These are phyloP conservation scores for Solenodon paradoxus DNA, from an alignment of 2,113 vertebrate species.

Conservation along the genomic window DNA sequence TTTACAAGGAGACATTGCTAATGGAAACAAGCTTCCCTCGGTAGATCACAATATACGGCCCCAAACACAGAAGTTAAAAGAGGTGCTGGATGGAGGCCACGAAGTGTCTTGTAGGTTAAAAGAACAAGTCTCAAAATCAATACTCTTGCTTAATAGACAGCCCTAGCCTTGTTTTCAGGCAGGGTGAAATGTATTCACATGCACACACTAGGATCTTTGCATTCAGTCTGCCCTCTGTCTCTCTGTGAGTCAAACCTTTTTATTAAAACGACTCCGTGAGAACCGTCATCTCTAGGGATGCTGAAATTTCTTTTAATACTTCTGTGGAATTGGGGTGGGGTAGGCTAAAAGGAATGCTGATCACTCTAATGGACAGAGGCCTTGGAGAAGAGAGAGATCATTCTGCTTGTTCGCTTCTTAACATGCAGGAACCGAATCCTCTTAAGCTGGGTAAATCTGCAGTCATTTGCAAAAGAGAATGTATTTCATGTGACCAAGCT, in stretches of 20 bases:
- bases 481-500: constrained; percentile 32
- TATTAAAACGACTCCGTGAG: too few relatives aligned
- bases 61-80: constrained; percentile 71
- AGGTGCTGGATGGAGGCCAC: constrained; percentile 66
- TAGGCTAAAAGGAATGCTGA: not conserved
- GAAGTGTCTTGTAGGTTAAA: constrained; percentile 78
- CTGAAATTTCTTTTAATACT: constrained; percentile 12
- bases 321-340: not conserved
- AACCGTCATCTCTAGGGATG: too few relatives aligned
- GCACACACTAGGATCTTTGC: constrained; percentile 55
- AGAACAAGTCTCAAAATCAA: constrained; percentile 81
- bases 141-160: constrained; percentile 76
- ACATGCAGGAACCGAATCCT: constrained; percentile 29
- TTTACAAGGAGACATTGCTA: constrained; percentile 36
- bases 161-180: constrained; percentile 55
- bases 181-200: constrained; percentile 59
- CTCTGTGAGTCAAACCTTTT: too few relatives aligned
- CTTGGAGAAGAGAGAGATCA: not conserved
- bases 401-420: not conserved
- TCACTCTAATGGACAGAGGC: not conserved
- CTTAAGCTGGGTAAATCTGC: not conserved
- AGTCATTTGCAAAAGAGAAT: constrained; percentile 32
- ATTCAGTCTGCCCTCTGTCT: too few relatives aligned
- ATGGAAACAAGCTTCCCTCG: constrained; percentile 69
- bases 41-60: constrained; percentile 55